These are phyloP conservation scores for Drosophila neocordata DNA, from an alignment of 1,140 invertebrate genomes.

Conservation along the genomic window DNA sequence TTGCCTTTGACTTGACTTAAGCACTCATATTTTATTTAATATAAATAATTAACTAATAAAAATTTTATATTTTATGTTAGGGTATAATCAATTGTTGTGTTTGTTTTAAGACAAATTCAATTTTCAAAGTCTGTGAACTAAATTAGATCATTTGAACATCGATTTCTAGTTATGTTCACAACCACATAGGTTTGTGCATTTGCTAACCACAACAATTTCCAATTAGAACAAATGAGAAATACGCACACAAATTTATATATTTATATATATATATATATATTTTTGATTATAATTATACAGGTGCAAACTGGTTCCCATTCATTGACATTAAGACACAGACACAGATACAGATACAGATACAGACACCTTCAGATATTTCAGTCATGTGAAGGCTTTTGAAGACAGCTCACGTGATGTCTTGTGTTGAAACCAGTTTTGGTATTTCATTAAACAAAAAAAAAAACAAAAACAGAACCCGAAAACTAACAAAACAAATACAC, in stretches of 20 bases:
- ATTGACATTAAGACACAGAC: conserved; percentile 17
- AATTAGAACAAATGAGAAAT: conserved; percentile 11
- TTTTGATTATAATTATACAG: conserved; percentile 23
- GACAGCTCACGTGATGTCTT: conserved; percentile 40
- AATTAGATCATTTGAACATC: background rate
- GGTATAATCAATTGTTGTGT: too few relatives aligned
- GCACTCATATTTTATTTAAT: too few relatives aligned
- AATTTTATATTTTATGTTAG: too few relatives aligned
- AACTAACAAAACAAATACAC: background rate
- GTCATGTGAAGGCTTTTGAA: conserved; percentile 8
- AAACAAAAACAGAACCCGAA: background rate
- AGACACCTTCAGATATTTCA: conserved; percentile 7
- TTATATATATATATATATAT: conserved; percentile 8
- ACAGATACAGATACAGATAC: too few relatives aligned
- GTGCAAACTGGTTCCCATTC: conserved; percentile 52
- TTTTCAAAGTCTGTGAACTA: background rate
- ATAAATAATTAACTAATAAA: too few relatives aligned
- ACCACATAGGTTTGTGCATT: conserved; percentile 17
- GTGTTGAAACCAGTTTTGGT: conserved; percentile 26
- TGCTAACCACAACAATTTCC: background rate
- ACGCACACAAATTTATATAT: background rate
- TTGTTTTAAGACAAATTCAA: background rate
- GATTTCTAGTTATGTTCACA: background rate
- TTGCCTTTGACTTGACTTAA: too few relatives aligned
- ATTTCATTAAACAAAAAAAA: too few relatives aligned